Percentiles rank a stretch among this genome's conserved stretches.
Evolutionary conservation across 1,140 invertebrate species (phyloP).

Genomic region (Araneus ventricosus): DNA sequence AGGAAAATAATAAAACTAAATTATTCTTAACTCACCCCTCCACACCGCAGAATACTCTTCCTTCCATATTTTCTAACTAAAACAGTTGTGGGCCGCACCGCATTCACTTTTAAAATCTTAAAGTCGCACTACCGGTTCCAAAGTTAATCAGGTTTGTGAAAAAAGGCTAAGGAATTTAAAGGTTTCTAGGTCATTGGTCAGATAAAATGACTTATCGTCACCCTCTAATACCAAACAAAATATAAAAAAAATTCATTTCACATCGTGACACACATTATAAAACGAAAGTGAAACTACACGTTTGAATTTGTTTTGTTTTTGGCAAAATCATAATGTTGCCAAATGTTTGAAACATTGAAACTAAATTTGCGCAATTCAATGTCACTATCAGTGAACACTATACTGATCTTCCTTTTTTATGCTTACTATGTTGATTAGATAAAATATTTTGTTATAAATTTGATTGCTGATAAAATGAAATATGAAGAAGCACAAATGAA

Average conservation of each 20-base stretch:
- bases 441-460: no score
- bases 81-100: not conserved
- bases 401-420: no score
- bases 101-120: not conserved
- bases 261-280: not conserved
- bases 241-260: not conserved
- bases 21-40: slow-evolving; percentile 80
- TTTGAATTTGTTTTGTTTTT: not conserved
- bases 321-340: not conserved
- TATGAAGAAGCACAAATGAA: no score
- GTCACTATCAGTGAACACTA: no score
- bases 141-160: slow-evolving; percentile 13
- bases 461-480: no score
- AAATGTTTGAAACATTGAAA: not conserved
- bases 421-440: no score
- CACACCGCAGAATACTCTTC: slow-evolving; percentile 78
- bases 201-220: slow-evolving; percentile 29
- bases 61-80: slow-evolving; percentile 35
- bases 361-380: not conserved
- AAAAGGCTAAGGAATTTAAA: slow-evolving; percentile 7
- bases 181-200: slow-evolving; percentile 64
- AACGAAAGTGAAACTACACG: slow-evolving; percentile 28
- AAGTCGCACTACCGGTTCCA: not conserved
- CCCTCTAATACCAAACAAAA: slow-evolving; percentile 5
- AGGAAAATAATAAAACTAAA: no score